Conservation (phyloP, 2,797 vertebrate species). For the Orestias chungarensis region DNA sequence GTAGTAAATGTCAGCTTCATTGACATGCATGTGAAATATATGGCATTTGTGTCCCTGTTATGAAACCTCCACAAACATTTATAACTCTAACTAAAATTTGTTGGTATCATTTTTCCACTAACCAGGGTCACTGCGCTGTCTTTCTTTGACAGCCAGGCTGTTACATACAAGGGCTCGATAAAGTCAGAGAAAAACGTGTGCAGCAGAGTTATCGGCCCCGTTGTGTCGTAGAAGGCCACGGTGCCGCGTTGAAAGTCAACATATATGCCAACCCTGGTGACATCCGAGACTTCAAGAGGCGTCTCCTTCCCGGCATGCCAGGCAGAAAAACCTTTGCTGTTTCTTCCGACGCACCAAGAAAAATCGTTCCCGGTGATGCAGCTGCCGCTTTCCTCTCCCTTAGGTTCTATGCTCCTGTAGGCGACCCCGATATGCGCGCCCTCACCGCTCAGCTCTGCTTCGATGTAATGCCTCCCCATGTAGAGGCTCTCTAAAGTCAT, state of each 20-base stretch:
- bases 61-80: conserved; percentile 30
- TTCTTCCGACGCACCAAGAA: conserved; percentile 79
- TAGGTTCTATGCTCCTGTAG: conserved; percentile 74
- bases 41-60: conserved; percentile 1
- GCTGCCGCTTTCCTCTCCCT: conserved; percentile 66
- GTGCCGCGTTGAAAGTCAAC: conserved; percentile 65
- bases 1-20: conserved; percentile 21
- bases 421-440: conserved; percentile 72
- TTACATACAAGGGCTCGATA: conserved; percentile 69
- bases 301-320: conserved; percentile 76
- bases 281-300: conserved; percentile 50
- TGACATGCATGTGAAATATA: conserved; percentile 27
- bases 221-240: conserved; percentile 74
- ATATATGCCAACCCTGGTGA: conserved; percentile 73
- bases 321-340: conserved; percentile 72
- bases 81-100: not conserved
- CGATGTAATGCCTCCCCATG: conserved; percentile 73
- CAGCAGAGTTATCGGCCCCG: conserved; percentile 60
- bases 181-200: conserved; percentile 72
- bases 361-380: conserved; percentile 79
- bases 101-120: conserved; percentile 26
- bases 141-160: conserved; percentile 83
- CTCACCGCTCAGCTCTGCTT: conserved; percentile 72
- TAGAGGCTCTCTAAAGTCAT: conserved; percentile 79
- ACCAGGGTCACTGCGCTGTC: conserved; percentile 67